A percentile compares a stretch with the other conserved stretches of the same genome.
Conservation (phyloP, 2,797 vertebrate species). For the Danio choprae region DNA sequence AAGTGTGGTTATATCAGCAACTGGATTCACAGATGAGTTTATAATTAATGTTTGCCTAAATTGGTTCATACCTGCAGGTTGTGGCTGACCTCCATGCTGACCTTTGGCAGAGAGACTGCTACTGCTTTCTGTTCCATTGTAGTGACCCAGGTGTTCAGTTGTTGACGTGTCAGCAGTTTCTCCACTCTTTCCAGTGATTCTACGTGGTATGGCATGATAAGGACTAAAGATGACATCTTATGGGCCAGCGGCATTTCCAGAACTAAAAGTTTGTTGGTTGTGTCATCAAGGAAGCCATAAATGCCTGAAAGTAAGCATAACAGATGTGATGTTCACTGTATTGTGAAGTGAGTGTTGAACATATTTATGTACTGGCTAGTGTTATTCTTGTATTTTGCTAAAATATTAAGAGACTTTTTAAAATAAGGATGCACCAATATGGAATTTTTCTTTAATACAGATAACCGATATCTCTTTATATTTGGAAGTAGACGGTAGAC, state of each 20-base stretch:
- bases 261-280: slow-evolving; percentile 82
- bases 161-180: slow-evolving; percentile 90
- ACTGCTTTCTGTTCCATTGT: slow-evolving; percentile 88
- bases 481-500: too few relatives aligned
- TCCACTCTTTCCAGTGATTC: slow-evolving; percentile 91
- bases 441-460: too few relatives aligned
- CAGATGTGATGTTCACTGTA: too few relatives aligned
- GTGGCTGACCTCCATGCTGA: slow-evolving; percentile 81
- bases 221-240: slow-evolving; percentile 80
- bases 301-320: slow-evolving; percentile 77
- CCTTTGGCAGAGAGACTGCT: slow-evolving; percentile 92
- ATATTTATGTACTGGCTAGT: neutral
- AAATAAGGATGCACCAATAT: too few relatives aligned
- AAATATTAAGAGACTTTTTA: too few relatives aligned
- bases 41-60: neutral
- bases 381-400: neutral
- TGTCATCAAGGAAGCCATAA: slow-evolving; percentile 90
- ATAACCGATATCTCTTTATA: too few relatives aligned
- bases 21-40: neutral
- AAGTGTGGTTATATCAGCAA: neutral
- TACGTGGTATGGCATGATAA: slow-evolving; percentile 93
- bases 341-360: neutral
- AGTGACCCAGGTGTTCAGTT: slow-evolving; percentile 89
- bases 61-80: slow-evolving; percentile 77
- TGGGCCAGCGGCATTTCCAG: slow-evolving; percentile 93